phyloP scores from a whole-genome alignment of 1,140 invertebrate species.

The Hirudo medicinalis region DNA sequence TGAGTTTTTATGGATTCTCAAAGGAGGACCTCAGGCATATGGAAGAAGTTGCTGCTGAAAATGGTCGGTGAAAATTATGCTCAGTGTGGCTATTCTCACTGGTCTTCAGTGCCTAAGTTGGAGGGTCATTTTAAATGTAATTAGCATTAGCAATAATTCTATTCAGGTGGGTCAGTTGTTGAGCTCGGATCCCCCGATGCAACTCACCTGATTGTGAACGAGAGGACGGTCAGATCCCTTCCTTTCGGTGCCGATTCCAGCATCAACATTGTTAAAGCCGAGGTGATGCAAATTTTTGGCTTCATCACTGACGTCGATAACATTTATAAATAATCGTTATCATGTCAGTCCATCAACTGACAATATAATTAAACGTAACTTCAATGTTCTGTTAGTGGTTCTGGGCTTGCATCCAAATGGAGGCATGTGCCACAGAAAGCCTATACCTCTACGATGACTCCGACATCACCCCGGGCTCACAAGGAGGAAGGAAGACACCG shows the following conservation, averaged over 20 bases:
- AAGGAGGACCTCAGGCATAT: constrained; percentile 76
- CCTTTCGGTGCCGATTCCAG: constrained; percentile 29
- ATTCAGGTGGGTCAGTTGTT: constrained; percentile 53
- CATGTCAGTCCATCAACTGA: too few relatives aligned
- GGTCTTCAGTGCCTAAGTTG: not conserved
- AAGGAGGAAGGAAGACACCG: constrained; percentile 20
- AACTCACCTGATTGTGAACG: constrained; percentile 68
- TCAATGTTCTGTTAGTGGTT: constrained; percentile 60
- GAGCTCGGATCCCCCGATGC: constrained; percentile 62
- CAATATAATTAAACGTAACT: not conserved
- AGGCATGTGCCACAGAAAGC: constrained; percentile 74
- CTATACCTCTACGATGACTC: constrained; percentile 48
- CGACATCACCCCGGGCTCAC: constrained; percentile 19
- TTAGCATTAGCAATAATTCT: not conserved
- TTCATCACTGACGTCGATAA: too few relatives aligned
- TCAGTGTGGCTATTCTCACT: not conserved
- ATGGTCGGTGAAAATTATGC: constrained; percentile 42
- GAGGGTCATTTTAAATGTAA: not conserved
- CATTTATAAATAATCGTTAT: too few relatives aligned
- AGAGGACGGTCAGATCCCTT: constrained; percentile 29
- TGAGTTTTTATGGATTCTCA: constrained; percentile 77
- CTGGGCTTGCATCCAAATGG: constrained; percentile 89
- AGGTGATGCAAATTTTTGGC: constrained; percentile 26
- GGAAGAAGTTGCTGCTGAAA: constrained; percentile 68
- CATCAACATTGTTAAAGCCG: constrained; percentile 31